Evolutionary conservation across 92 coral and sea anemone species (phyloP), one percentile per base, ranked within the genome.

Genomic region (Phenganax stokvisi): DNA sequence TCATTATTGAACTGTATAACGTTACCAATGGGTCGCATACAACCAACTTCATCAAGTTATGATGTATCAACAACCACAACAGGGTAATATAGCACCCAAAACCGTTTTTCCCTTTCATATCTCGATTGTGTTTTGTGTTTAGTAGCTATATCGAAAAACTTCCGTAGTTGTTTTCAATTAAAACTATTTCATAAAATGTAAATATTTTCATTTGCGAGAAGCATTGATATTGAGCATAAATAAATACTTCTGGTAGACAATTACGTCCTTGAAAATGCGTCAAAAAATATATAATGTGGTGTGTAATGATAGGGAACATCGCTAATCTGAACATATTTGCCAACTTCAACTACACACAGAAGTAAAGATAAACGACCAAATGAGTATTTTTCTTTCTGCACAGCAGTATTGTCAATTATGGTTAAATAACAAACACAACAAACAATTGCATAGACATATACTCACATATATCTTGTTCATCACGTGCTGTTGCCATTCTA

Each of bases 391-490:
- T n/a, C 65, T 25, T 12, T 61, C 25, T 61, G 67, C 67, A 37
- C 5, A 37, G 47, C 2, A 37, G 5, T 12, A 7, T 28, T 61
- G 17, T 25, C 67, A 61, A 64, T 37, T 64, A 44, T 28, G 70
- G 0, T 5, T 17, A 2, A 64, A 64, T 64, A 64, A 73, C 56
- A 56, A 52, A 54, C 9, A 27, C 12, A 25, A 0, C n/a, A 12
- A n/a, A 30, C 11, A 53, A 6, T 25, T 30, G 4, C 57, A 65
- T 9, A 17, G 10, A 65, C 31, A 65, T 55, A n/a, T 75, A 56
- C 80, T 75, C 63, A 75, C 80, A 27, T 13, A 56, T 6, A 57
- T 75, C 80, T 75, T 56, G 80, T 57, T 75, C 64, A 15, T 75
- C 80, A 20, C 54, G 58, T 73, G 77, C 60, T 73, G 60, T 73